phyloP scores from a whole-genome alignment of 2,797 vertebrate genomes.

The Manis pentadactyla region DNA sequence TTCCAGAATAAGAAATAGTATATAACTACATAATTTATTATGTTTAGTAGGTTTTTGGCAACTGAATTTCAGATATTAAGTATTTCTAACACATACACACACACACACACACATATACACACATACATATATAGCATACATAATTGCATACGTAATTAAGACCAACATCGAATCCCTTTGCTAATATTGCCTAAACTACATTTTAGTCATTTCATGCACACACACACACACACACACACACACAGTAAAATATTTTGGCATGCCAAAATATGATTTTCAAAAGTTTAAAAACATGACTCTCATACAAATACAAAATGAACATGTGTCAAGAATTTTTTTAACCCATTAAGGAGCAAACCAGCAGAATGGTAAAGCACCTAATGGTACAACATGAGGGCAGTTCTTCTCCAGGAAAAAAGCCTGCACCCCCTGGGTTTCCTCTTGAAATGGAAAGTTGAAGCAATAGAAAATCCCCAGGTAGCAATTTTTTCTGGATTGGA shows the following conservation, averaged over 20 bases:
- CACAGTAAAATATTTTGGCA: neutral
- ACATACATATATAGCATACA: neutral
- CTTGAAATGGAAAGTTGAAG: neutral
- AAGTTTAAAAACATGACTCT: slow-evolving; percentile 31
- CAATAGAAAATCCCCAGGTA: neutral
- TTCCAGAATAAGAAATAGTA: neutral
- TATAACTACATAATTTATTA: neutral
- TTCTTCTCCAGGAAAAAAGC: neutral
- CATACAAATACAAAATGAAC: slow-evolving; percentile 37
- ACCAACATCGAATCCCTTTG: slow-evolving; percentile 2
- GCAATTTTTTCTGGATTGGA: neutral
- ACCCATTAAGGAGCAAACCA: neutral
- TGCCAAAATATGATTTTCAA: neutral
- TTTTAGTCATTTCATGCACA: neutral
- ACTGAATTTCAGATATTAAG: slow-evolving; percentile 22
- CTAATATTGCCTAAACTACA: neutral
- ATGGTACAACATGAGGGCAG: no score
- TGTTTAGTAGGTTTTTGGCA: neutral
- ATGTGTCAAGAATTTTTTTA: neutral
- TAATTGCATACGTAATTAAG: slow-evolving; percentile 17
- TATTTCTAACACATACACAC: neutral
- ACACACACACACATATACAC: neutral
- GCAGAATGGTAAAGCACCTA: neutral
- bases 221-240: neutral
- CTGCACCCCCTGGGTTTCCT: neutral